Evolutionary conservation across 1,140 invertebrate species (phyloP).

Genomic region (Sycophaga agraensis): DNA sequence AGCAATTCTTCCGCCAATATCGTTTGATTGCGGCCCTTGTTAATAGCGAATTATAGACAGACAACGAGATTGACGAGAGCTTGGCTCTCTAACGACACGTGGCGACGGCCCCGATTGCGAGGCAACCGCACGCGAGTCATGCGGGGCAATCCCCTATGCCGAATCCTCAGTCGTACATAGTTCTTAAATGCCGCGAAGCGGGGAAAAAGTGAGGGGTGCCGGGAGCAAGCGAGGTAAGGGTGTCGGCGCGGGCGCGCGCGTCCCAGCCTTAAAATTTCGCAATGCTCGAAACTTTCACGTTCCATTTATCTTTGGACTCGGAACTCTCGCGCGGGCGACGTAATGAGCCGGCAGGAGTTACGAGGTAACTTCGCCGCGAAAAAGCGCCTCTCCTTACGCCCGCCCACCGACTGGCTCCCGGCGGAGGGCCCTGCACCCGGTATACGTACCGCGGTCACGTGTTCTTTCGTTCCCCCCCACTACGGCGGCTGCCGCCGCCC

Average conservation of each 20-base stretch:
- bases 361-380: conserved; percentile 32
- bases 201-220: not conserved
- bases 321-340: conserved; percentile 29
- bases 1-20: too few relatives aligned
- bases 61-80: too few relatives aligned
- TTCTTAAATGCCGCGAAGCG: conserved; percentile 1
- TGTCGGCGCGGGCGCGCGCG: conserved; percentile 25
- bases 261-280: conserved; percentile 33
- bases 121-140: too few relatives aligned
- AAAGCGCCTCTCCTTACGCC: conserved; percentile 18
- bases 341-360: conserved; percentile 35
- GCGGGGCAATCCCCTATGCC: too few relatives aligned
- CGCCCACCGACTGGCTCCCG: not conserved
- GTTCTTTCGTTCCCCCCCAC: not conserved
- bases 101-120: too few relatives aligned
- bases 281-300: conserved; percentile 33
- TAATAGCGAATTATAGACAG: too few relatives aligned
- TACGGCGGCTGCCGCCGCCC: conserved; percentile 1
- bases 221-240: not conserved
- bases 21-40: too few relatives aligned
- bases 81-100: too few relatives aligned
- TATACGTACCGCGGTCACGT: conserved; percentile 21
- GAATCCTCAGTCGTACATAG: not conserved
- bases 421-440: not conserved
- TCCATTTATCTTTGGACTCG: conserved; percentile 41